Base-by-base conservation (phyloP, 2,113 vertebrate genomes). In the Chamaetylas fuelleborni region DNA sequence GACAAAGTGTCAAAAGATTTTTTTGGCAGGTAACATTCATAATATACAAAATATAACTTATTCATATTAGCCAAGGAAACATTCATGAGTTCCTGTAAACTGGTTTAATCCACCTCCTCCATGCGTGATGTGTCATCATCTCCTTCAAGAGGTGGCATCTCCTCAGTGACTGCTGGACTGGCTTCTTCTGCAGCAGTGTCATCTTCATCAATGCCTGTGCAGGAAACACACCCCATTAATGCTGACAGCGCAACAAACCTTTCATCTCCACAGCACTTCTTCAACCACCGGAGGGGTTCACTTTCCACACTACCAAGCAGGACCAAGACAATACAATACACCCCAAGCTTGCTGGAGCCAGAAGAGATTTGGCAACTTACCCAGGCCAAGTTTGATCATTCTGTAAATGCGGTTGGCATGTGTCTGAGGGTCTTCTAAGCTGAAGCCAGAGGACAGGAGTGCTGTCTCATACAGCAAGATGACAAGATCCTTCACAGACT, bases 301-400 rank as follows among this genome's bases (percentile, higher is more conserved):
- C 36, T 23, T 23, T 10, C 2, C 15, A 36, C 24, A 15, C 40
- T 2, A 26, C 6, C 3, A 42, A 60, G 9, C 0, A 60, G 2
- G 5, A 38, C 25, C 33, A 6, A 4, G 11, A 7, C 22, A 1
- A 1, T 0, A 7, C 22, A 1, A 1, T 0, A 7, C 6, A 22
- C 7, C 3, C 4, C 0, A 0, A 24, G 7, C 0, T 33, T 19
- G 47, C 3, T 3, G 4, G 7, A 20, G 14, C 17, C 12, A 38
- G 3, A 2, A 73, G 6, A 8, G 1, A 16, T 4, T 4, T 14
- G 6, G 8, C 2, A 23, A 78, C 97, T 97, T 94, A 99, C 99
- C 99, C 76, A 99, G 97, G 2, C 99, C 99, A 3, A 99, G 99
- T 43, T 99, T 99, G 97, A 99, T 99, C 99, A 99, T 98, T 58